Base-by-base conservation (phyloP, 2,797 vertebrate species). In the Florisuga fusca region DNA sequence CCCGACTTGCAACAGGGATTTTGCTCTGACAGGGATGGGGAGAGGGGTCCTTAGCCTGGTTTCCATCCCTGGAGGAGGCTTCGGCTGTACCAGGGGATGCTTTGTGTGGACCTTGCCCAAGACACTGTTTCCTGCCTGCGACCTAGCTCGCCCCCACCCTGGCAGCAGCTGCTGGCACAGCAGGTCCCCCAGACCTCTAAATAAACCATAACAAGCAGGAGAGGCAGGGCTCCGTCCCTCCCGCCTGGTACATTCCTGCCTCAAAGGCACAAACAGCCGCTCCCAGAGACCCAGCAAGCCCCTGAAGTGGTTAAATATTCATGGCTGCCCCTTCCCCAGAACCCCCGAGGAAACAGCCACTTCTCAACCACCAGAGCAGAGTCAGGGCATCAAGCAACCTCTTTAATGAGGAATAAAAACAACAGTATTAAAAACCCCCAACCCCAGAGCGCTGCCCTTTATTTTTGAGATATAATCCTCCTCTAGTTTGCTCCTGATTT, bases 341-440 rank as follows among this genome's bases (percentile, higher is more conserved):
- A 90, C 68, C 48, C 43, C 34, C 0, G 2, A 75, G 84, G 66
- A 51, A 72, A 61, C 87, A 72, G 76, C 66, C 71, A 64, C 62
- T 76, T 75, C 84, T 55, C 55, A 87, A 72, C 15, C 63, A 23
- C 58, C 72, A 54, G 80, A 89, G 48, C 64, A 51, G 29, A 74
- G 50, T 21, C 77, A 4, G 27, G 46, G 46, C 67, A 51, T 34
- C 26, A 6, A 85, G 64, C 78, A 91, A 90, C 76, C 73, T 71
- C 89, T 94, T 96, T 96, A 93, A 94, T 80, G 77, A 92, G 84
- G 91, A 96, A 96, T 95, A 92, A 93, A 93, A 90, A 93, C 72
- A 72, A 74, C 64, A 64, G 54, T 57, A 53, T 72, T 43, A 86
- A 54, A 84, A 59, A 63, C 10, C 38, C 29, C 15, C 73, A 77